Evolutionary conservation across 2,888 invertebrate species (phyloP), one percentile per base, ranked within the genome.

Genomic region (Melanargia galathea): DNA sequence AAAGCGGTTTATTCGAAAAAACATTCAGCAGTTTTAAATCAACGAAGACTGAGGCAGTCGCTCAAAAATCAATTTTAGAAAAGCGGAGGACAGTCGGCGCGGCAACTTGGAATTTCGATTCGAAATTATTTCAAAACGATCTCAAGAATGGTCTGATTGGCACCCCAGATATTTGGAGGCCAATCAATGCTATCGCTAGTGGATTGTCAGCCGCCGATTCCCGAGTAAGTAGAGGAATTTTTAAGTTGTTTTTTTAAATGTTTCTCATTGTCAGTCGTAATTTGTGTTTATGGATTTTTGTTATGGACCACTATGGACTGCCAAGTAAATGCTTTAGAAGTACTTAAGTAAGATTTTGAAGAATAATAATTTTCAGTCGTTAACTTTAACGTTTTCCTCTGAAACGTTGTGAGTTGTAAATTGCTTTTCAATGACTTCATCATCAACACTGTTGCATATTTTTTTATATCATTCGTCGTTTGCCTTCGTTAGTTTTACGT

Each of bases 81-180:
- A 94, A 94, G 74, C 87, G 94, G 67, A 87, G 94, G 69, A 94
- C 94, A 0, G 86, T 95, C 1, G 95, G 95, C 0, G 94, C 94
- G 0, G 94, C 94, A 5, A 94, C 94, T 1, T 94, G 95, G 84
- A 93, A 94, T 71, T 92, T 95, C 64, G 94, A 95, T 70, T 88
- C 92, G 1, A 93, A 93, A 73, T 84, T 93, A 69, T 95, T 95
- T 75, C 92, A 91, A 51, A 92, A 92, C 66, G 93, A 93, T 81
- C 90, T 94, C 59, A 91, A 90, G 66, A 93, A 93, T 70, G 90
- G 92, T 64, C 86, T 93, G 63, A 92, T 93, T 62, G 93, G 93
- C 8, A 95, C 95, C 4, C 94, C 94, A 3, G 95, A 95, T 79
- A 92, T 95, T 75, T 95, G 95, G 95, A 92, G 94, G 72, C 93